phyloP scores from a whole-genome alignment of 2,797 vertebrate species.

The Phalloptychus januarius region DNA sequence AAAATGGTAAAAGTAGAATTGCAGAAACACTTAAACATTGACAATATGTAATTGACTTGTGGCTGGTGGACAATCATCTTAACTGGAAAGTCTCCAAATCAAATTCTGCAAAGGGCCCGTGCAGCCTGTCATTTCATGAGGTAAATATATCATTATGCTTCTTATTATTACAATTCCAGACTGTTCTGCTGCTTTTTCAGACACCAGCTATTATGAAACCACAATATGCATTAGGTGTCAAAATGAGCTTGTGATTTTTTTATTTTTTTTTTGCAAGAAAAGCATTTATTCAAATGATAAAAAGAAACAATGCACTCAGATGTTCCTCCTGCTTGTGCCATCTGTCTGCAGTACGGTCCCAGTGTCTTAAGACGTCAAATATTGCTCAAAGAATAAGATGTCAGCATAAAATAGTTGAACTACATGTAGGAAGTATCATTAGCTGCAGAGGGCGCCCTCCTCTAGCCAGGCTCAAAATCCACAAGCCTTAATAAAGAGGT shows the following conservation, averaged over 20 bases:
- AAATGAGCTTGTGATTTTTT: constrained; percentile 12
- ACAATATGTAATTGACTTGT: background rate
- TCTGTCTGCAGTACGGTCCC: background rate
- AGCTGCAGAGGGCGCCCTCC: constrained; percentile 12
- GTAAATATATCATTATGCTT: background rate
- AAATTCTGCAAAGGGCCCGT: background rate
- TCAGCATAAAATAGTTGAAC: background rate
- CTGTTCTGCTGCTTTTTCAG: background rate
- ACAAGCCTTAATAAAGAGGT: background rate
- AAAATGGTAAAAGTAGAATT: background rate
- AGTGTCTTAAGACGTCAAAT: background rate
- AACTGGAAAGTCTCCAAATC: background rate
- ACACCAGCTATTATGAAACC: constrained; percentile 9
- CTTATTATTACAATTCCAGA: constrained; percentile 4
- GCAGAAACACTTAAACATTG: background rate
- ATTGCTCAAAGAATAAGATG: background rate
- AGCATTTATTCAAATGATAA: background rate
- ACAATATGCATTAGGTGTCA: constrained; percentile 25
- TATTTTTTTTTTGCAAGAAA: background rate
- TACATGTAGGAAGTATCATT: background rate
- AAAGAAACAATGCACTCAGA: background rate
- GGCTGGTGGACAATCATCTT: background rate
- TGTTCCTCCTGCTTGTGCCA: background rate
- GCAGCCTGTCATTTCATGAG: background rate
- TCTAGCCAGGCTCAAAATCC: constrained; percentile 6